A percentile compares a stretch with the other conserved stretches of the same genome.
Conservation (phyloP, 1,140 invertebrate species). For the Nylanderia fulva region DNA sequence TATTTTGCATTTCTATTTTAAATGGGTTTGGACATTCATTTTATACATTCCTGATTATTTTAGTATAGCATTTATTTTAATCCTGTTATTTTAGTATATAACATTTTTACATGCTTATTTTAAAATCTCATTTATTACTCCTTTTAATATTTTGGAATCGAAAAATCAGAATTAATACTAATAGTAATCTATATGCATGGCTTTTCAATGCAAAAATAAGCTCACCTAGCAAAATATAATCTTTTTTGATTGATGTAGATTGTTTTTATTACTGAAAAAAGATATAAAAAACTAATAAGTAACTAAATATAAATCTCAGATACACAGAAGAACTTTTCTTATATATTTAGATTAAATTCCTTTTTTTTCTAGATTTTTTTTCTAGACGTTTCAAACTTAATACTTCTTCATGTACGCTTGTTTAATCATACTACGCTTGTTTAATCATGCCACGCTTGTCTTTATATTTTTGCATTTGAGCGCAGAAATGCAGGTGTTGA, state of each 20-base stretch:
- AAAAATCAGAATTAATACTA: not conserved
- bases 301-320: not conserved
- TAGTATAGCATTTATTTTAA: too few species aligned
- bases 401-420: not conserved
- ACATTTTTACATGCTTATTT: constrained; percentile 21
- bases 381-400: constrained; percentile 10
- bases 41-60: too few species aligned
- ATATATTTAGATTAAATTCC: not conserved
- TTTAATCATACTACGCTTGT: not conserved
- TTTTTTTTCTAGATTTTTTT: not conserved
- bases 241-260: not conserved
- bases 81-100: constrained; percentile 2
- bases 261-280: not conserved
- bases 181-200: not conserved
- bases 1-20: too few species aligned
- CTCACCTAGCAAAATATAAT: not conserved
- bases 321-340: not conserved
- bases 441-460: not conserved
- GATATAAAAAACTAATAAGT: not conserved
- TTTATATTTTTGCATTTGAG: not conserved
- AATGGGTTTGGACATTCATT: too few species aligned
- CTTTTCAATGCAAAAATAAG: not conserved
- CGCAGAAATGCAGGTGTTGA: not conserved
- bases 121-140: constrained; percentile 12
- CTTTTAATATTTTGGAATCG: not conserved